Base-by-base conservation (phyloP, 2,888 invertebrate species). In the Torymus tubicola region DNA sequence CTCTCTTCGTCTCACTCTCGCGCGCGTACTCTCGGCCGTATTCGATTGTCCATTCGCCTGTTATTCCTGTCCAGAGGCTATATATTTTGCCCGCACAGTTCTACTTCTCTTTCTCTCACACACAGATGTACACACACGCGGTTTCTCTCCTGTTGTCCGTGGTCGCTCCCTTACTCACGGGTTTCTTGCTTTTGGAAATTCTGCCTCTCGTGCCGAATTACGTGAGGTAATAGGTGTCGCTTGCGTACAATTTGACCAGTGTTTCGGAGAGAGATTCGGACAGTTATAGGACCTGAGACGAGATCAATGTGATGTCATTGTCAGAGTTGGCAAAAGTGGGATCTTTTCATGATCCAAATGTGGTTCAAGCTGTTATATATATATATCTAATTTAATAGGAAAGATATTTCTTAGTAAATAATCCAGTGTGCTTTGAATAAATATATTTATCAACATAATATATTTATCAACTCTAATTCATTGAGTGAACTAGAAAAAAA, bases 1-100 rank as follows among this genome's bases (percentile, higher is more conserved):
- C 42, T 42, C 42, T 42, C 42, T 42, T 42, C 42, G 8, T 42
- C 42, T 42, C 42, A 8, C 8, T 42, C 42, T 42, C 42, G 42
- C 42, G 5, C 42, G 42, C 42, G 8, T 8, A 42, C 42, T 8
- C 42, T 42, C 42, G n/a, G n/a, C n/a, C n/a, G 63, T 18, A 71
- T 81, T 73, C 74, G 83, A 84, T 85, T 83, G 80, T 82, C 77
- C 83, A 74, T 72, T 77, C 58, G 69, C 60, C 71, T 63, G 77
- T 80, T 81, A 79, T 42, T 8, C 42, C 42, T 8, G 8, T 42
- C 42, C 31, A 67, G 31, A 2, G 68, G 31, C 61, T 64, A 55
- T 81, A 60, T 58, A 77, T 74, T 80, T 78, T 75, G 60, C 42
- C 72, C 42, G 42, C 8, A 42, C 42, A 42, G 42, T 68, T 31